phyloP scores from a whole-genome alignment of 2,888 invertebrate species.

The Drosophila austrosaltans region DNA sequence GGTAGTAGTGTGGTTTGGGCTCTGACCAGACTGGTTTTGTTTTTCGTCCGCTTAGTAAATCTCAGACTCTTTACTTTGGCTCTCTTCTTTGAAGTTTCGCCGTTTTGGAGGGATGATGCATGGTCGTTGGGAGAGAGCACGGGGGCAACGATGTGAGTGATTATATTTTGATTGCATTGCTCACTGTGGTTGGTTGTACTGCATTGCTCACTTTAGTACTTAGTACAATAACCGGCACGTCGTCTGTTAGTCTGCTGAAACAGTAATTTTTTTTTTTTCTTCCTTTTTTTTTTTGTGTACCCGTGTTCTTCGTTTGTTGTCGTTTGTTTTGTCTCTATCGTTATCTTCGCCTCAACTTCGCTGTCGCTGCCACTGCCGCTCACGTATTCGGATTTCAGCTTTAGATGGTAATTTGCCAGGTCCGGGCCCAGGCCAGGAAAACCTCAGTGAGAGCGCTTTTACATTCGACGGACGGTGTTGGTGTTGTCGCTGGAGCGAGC shows the following conservation, averaged over 20 bases:
- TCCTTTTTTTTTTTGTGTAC: slow-evolving; percentile 36
- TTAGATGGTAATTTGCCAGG: slow-evolving; percentile 75
- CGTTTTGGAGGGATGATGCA: slow-evolving; percentile 78
- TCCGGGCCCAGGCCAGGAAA: slow-evolving; percentile 44
- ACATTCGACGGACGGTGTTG: slow-evolving; percentile 50
- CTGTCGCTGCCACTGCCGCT: slow-evolving; percentile 53
- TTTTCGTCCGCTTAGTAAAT: slow-evolving; percentile 70
- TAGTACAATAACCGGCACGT: slow-evolving; percentile 68
- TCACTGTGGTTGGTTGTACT: slow-evolving; percentile 80
- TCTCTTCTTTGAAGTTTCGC: slow-evolving; percentile 76
- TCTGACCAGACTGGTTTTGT: slow-evolving; percentile 64
- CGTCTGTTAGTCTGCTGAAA: slow-evolving; percentile 79
- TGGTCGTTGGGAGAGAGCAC: slow-evolving; percentile 74
- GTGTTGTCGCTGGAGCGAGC: slow-evolving; percentile 51
- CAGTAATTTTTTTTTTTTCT: slow-evolving; percentile 67
- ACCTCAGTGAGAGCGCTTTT: slow-evolving; percentile 73
- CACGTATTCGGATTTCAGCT: slow-evolving; percentile 76
- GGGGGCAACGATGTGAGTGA: slow-evolving; percentile 81
- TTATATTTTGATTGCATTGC: slow-evolving; percentile 77
- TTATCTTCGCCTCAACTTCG: slow-evolving; percentile 68
- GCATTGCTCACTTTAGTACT: slow-evolving; percentile 59
- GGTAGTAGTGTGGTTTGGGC: slow-evolving; percentile 50
- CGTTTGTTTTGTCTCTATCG: slow-evolving; percentile 78
- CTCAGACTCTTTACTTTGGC: slow-evolving; percentile 75
- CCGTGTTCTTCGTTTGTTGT: slow-evolving; percentile 54